Evolutionary conservation across 2,113 vertebrate genomes (phyloP).

Genomic region (Gobius niger): DNA sequence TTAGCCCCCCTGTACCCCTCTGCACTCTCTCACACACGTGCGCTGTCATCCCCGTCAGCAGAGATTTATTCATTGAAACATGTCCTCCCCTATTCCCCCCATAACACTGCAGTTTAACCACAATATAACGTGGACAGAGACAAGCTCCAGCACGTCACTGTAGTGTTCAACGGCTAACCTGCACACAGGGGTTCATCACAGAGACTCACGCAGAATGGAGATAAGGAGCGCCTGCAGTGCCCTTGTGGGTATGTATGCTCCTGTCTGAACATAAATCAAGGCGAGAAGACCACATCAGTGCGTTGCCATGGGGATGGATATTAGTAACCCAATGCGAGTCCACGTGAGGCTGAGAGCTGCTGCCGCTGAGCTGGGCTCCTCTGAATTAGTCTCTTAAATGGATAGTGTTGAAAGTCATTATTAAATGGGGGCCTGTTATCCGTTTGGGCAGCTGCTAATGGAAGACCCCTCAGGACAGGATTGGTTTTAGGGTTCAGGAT

Average conservation of each 20-base stretch:
- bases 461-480: neutral
- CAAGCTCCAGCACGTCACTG: neutral
- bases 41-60: too few relatives aligned
- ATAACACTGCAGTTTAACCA: too few relatives aligned
- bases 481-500: too few relatives aligned
- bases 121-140: neutral
- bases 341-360: constrained; percentile 15
- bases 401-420: neutral
- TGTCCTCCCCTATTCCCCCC: neutral
- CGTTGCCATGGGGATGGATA: constrained; percentile 40
- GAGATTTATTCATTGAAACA: neutral
- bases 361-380: neutral
- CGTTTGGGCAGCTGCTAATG: neutral
- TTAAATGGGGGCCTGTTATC: neutral
- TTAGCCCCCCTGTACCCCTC: neutral
- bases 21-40: neutral
- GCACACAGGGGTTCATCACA: neutral
- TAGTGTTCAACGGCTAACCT: neutral
- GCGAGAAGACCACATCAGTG: neutral
- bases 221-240: constrained; percentile 37
- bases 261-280: constrained; percentile 31
- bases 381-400: constrained; percentile 9
- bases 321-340: constrained; percentile 30
- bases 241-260: constrained; percentile 33
- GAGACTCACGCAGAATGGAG: neutral